Base-by-base conservation (phyloP, 2,888 invertebrate species). In the Heteromurus nitidus region DNA sequence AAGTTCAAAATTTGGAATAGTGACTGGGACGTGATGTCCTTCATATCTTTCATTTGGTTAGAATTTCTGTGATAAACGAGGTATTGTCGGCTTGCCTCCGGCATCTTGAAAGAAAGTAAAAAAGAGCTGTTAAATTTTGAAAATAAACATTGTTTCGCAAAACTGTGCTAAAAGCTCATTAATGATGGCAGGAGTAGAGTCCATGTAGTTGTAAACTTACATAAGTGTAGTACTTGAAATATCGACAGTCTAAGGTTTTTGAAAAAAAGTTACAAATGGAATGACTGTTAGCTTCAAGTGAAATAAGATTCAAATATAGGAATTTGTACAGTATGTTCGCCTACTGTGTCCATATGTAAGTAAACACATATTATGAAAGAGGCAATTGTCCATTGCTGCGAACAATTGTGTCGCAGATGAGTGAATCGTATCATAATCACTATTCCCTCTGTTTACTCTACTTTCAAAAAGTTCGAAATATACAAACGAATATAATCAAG, bases 371-470 rank as follows among this genome's bases (percentile, higher is more conserved):
- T 55, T 65, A 65, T 65, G 65, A n/a, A 67, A 67, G 44, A 67
- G 47, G 26, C 47, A 28, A 47, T 67, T 18, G 26, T 28, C 50
- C 50, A 18, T 50, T 47, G 64, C 20, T 36, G 36, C 44, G 26
- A 28, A 50, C 47, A 67, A 67, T 28, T 67, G 67, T 26, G 67
- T 47, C 30, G 47, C 67, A 67, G 67, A 67, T 67, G 67, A 67
- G 67, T 18, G 67, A 47, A 24, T 67, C 26, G 31, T 58, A 60
- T 60, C 22, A 13, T 36, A 36, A 36, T 9, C 13, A 55, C 22
- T 55, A 22, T 55, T 9, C n/a, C 22, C 3, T 24, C 2, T 3
- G 13, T 22, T 9, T 55, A 22, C 24, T 7, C 58, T 62, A 16
- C 3, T 26, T 24, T 55, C 26, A 18, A 31, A 2, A 7, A 64